These are phyloP conservation scores for Diprion similis DNA, from an alignment of 1,140 invertebrate genomes.

Conservation along the genomic window DNA sequence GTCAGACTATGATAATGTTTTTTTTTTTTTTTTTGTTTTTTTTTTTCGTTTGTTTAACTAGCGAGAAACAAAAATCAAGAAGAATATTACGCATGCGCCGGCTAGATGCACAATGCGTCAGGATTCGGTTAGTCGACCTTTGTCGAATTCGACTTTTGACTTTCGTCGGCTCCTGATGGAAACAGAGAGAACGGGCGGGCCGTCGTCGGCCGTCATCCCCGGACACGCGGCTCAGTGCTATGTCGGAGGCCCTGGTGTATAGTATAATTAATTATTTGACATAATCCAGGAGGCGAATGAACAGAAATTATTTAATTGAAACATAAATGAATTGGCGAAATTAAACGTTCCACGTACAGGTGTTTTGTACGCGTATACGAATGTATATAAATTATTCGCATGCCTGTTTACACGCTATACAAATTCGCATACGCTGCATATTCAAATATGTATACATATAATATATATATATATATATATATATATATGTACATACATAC, in stretches of 20 bases:
- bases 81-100: conserved; percentile 56
- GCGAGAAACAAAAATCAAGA: conserved; percentile 25
- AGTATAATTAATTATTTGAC: conserved; percentile 9
- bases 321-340: conserved; percentile 9
- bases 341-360: not conserved
- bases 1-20: not conserved
- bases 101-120: conserved; percentile 66
- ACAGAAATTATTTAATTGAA: not conserved
- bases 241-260: conserved; percentile 57
- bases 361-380: not conserved
- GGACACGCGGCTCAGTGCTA: conserved; percentile 67
- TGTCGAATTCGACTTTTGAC: conserved; percentile 46
- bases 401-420: too few species aligned
- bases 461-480: too few species aligned
- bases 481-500: too few species aligned
- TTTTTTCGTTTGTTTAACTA: conserved; percentile 19
- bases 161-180: conserved; percentile 51
- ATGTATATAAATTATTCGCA: too few species aligned
- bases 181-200: conserved; percentile 52
- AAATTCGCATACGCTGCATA: too few species aligned
- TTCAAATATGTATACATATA: too few species aligned
- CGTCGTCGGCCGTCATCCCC: conserved; percentile 65
- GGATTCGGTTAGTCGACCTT: conserved; percentile 52
- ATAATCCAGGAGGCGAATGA: too few species aligned
- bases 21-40: not conserved